Base-by-base conservation (phyloP, 1,140 invertebrate genomes). In the Cotesia vestalis region DNA sequence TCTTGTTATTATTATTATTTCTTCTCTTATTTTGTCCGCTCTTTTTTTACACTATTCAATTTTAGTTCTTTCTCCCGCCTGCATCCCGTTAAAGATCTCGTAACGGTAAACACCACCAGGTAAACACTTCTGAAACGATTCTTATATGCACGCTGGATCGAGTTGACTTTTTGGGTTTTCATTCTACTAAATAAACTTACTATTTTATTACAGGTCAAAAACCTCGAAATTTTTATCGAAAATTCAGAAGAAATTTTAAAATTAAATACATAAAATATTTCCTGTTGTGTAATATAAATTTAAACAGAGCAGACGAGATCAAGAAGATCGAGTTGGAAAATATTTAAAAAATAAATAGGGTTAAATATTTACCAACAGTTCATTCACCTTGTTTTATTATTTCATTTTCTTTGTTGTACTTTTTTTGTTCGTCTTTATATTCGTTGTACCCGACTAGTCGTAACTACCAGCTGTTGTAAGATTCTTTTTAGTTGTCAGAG, bases 31-130 rank as follows among this genome's bases (percentile, higher is more conserved):
- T 14, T 66, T 59, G 66, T 20, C 27, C 36, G 20, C n/a, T 51
- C 40, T 51, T 61, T 63, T 61, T 61, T 46, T 46, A 60, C 38
- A 40, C 6, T 67, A 63, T 60, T 72, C 63, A 66, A 60, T 72
- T 73, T 63, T 71, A 75, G 55, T 62, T 75, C 35, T 17, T 63
- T 66, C 69, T 62, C 66, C 66, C 75, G 75, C 62, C 75, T 74
- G 74, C 76, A 78, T 81, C 79, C 80, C 80, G 79, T 80, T 81
- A 78, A 78, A 77, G 75, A 75, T 81, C 78, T 78, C 70, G 66
- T 81, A 81, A 79, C 80, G 79, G 79, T 80, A 77, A 78, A 77
- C 74, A 64, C 70, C 66, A 46, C 11, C 40, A 75, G 69, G 73
- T 69, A 77, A 71, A 80, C 78, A 71, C 55, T n/a, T 66, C 52